These are phyloP conservation scores for Meliscaeva auricollis DNA, from an alignment of 2,888 invertebrate genomes.

Conservation along the genomic window DNA sequence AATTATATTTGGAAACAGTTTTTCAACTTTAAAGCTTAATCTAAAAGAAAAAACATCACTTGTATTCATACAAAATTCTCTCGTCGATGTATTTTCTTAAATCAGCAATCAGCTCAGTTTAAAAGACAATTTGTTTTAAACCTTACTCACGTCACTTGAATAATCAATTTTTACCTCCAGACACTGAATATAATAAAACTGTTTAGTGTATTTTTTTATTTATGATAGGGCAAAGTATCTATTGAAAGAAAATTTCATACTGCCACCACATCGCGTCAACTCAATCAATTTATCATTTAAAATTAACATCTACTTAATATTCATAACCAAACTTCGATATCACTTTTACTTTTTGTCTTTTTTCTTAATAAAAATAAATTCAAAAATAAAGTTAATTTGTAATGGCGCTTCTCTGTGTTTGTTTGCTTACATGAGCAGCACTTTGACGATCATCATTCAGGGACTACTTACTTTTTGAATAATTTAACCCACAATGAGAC, in stretches of 20 bases:
- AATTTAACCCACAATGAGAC: slow-evolving; percentile 39
- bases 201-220: background rate
- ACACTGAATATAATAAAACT: background rate
- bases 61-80: too few species aligned
- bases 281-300: slow-evolving; percentile 15
- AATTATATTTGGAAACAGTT: too few species aligned
- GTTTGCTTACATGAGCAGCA: background rate
- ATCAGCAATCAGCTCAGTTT: background rate
- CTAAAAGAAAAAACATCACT: too few species aligned
- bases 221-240: slow-evolving; percentile 4
- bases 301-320: slow-evolving; percentile 32
- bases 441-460: background rate
- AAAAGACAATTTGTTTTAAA: background rate
- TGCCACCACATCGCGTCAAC: background rate
- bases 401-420: slow-evolving; percentile 48
- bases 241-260: slow-evolving; percentile 23
- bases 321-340: slow-evolving; percentile 31
- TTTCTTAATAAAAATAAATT: background rate
- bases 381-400: slow-evolving; percentile 52
- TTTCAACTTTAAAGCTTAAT: too few species aligned
- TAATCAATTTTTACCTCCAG: background rate
- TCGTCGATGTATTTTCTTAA: too few species aligned
- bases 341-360: slow-evolving; percentile 56
- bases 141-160: background rate
- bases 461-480: slow-evolving; percentile 36